Base-by-base conservation (phyloP, 2,888 invertebrate species). In the Amblyjoppa fuscipennis region DNA sequence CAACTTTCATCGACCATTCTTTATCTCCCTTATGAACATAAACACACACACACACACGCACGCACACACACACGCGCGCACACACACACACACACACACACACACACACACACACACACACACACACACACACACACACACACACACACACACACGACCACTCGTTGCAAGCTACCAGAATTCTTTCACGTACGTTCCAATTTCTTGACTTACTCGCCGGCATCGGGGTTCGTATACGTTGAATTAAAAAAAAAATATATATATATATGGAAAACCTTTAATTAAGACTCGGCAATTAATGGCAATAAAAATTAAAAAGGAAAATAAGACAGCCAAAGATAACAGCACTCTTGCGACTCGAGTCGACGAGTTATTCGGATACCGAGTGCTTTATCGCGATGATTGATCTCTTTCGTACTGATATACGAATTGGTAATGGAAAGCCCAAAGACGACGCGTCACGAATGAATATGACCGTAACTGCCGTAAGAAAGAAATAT, bases 1-100 rank as follows among this genome's bases (percentile, higher is more conserved):
- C 83, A 88, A 88, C 88, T 91, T 90, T 91, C 89, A 87, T 90
- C 90, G 89, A 87, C 89, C 89, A 25, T 87, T 87, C 79, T 76
- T 49, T 7, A 61, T 61, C 31, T 11, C 61, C 9, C 13, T 28
- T 16, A 5, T 28, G 61, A 61, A 31, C 25, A 41, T 41, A 41
- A 11, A 41, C 11, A 41, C 0, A 38, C 9, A 41, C 53, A 6
- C 7, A 16, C 11, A 56, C 5, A 0, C 20, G 20, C 20, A 20
- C 20, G 25, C 9, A 20, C 3, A 56, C 4, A 25, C 56, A 61
- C n/a, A n/a, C n/a, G n/a, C n/a, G 20, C 20, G 20, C 20, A 20
- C 20, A 56, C 9, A 20, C 3, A 56, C 4, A 25, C 56, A 61
- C 31, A 61, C 11, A 31, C 25, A 59, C 5, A 59, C 59, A 61